Percentiles rank a stretch among this genome's conserved stretches.
phyloP scores from a whole-genome alignment of 2,888 invertebrate species.

The Amphipyra tragopoginis region DNA sequence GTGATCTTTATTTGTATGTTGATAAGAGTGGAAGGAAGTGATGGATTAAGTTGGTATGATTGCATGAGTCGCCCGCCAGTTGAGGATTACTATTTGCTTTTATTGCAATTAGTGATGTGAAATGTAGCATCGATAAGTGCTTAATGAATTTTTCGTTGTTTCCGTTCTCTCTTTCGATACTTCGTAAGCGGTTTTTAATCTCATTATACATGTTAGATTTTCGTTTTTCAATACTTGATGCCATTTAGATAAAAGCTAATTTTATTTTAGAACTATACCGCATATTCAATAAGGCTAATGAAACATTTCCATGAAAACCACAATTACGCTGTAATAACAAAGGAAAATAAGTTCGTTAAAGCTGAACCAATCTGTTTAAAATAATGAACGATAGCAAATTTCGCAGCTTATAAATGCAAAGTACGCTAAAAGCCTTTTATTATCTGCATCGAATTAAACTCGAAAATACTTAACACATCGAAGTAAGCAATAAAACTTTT shows the following conservation, averaged over 20 bases:
- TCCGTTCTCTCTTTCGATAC: slow-evolving; percentile 12
- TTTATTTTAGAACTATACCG: background rate
- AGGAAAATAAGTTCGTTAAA: slow-evolving; percentile 6
- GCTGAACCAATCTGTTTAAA: background rate
- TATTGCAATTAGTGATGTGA: slow-evolving; percentile 56
- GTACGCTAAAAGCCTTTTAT: slow-evolving; percentile 8
- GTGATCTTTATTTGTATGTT: background rate
- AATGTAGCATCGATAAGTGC: slow-evolving; percentile 42
- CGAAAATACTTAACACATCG: slow-evolving; percentile 36
- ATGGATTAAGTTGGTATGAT: slow-evolving; percentile 20
- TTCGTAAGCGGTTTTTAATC: background rate
- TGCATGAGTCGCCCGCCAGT: slow-evolving; percentile 42
- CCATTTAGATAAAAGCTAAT: background rate
- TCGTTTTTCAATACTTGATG: slow-evolving; percentile 1
- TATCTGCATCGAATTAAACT: slow-evolving; percentile 4
- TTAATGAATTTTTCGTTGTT: slow-evolving; percentile 28
- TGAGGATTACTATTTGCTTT: slow-evolving; percentile 49
- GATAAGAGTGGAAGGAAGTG: slow-evolving; percentile 24
- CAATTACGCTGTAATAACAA: slow-evolving; percentile 1
- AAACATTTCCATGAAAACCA: slow-evolving; percentile 7
- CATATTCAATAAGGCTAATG: slow-evolving; percentile 1
- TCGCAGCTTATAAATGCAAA: slow-evolving; percentile 2
- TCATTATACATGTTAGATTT: too few species aligned
- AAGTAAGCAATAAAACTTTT: slow-evolving; percentile 45
- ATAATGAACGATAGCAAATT: slow-evolving; percentile 2